Percentiles rank a stretch among this genome's conserved stretches.
Evolutionary conservation across 2,113 vertebrate species (phyloP).

Genomic region (Onychostruthus taczanowskii): DNA sequence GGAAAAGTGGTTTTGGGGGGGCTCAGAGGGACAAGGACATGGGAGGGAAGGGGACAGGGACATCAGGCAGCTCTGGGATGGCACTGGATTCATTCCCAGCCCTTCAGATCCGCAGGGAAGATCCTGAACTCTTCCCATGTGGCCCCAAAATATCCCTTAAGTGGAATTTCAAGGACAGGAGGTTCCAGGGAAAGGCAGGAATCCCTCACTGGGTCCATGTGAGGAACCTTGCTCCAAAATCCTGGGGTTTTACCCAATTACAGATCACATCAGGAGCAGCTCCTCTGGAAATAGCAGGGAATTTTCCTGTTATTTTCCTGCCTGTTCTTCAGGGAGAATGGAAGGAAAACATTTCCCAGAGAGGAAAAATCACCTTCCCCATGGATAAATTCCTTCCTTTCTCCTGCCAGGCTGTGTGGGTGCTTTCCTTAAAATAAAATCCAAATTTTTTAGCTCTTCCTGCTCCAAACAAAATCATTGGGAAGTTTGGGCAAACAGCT

Average conservation of each 20-base stretch:
- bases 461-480: background rate
- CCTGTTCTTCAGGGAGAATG: background rate
- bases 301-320: background rate
- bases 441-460: background rate
- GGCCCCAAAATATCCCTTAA: background rate
- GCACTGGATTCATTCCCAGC: background rate
- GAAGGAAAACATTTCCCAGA: background rate
- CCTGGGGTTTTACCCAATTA: accelerated
- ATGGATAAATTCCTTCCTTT: background rate
- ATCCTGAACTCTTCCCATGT: background rate
- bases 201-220: accelerated
- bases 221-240: background rate
- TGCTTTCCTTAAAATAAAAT: background rate
- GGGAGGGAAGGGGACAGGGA: background rate
- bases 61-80: background rate
- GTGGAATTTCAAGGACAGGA: accelerated
- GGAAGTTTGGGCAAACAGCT: background rate
- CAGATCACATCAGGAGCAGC: accelerated
- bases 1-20: background rate
- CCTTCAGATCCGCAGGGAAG: background rate
- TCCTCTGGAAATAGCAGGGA: background rate
- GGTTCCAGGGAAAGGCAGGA: background rate
- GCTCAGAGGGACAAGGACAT: background rate
- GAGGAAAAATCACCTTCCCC: background rate
- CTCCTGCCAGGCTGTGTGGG: background rate